These are phyloP conservation scores for Lemur catta DNA, from an alignment of 2,797 vertebrate species.

Conservation along the genomic window DNA sequence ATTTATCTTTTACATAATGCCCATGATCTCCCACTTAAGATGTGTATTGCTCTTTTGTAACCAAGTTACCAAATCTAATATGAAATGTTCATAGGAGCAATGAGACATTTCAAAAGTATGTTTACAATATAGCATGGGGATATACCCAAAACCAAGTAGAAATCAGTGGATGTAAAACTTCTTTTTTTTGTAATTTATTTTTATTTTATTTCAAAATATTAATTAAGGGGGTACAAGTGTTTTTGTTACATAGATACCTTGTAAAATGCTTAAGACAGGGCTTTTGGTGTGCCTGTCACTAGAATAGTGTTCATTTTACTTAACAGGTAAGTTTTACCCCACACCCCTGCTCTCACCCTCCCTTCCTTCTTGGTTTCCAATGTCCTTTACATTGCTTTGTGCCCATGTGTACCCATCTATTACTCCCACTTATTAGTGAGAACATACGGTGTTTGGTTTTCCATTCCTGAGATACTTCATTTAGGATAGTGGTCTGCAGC, in stretches of 20 bases:
- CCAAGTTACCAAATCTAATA: not conserved
- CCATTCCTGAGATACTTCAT: too few relatives aligned
- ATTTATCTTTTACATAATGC: slow-evolving; percentile 3
- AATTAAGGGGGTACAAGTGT: not conserved
- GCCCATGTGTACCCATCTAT: not conserved
- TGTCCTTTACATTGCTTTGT: not conserved
- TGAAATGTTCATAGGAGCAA: not conserved
- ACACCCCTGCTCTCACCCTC: not conserved
- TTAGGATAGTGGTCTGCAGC: too few relatives aligned
- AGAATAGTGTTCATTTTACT: not conserved
- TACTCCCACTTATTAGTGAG: too few relatives aligned
- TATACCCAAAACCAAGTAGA: not conserved
- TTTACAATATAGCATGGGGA: not conserved
- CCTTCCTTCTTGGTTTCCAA: not conserved
- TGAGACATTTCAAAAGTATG: not conserved
- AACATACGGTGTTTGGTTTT: too few relatives aligned
- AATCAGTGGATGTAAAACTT: not conserved
- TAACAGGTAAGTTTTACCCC: not conserved
- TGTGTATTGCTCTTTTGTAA: not conserved
- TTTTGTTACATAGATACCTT: not conserved
- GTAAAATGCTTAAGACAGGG: not conserved
- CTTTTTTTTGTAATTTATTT: not conserved
- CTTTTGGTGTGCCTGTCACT: not conserved
- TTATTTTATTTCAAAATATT: not conserved
- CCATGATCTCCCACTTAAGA: not conserved